These are phyloP conservation scores for Melanchra persicariae DNA, from an alignment of 2,888 invertebrate species.

Conservation along the genomic window DNA sequence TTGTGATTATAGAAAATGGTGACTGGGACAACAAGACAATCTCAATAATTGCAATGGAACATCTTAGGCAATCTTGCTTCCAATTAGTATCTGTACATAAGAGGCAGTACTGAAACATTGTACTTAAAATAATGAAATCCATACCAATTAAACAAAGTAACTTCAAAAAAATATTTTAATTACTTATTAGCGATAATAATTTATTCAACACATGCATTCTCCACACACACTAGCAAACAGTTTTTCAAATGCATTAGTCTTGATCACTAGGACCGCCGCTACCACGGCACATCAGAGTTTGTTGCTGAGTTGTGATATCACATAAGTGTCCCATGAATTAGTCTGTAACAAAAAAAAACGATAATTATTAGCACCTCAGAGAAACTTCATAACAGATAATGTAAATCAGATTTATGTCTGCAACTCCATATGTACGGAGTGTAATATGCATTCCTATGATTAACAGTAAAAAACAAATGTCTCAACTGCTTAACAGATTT, in stretches of 20 bases:
- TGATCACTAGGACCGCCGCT: constrained; percentile 66
- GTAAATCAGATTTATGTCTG: too few species aligned
- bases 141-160: constrained; percentile 63
- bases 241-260: constrained; percentile 74
- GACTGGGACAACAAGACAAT: neutral
- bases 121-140: neutral
- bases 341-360: constrained; percentile 60
- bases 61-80: too few species aligned
- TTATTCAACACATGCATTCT: constrained; percentile 79
- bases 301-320: constrained; percentile 64
- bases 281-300: constrained; percentile 41
- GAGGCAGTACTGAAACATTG: too few species aligned
- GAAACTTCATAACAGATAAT: too few species aligned
- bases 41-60: too few species aligned
- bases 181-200: constrained; percentile 87
- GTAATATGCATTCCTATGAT: too few species aligned
- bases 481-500: neutral
- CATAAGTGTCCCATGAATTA: constrained; percentile 65
- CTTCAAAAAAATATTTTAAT: constrained; percentile 84
- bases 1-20: neutral
- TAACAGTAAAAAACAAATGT: too few species aligned
- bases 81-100: too few species aligned
- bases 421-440: too few species aligned
- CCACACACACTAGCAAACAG: constrained; percentile 69
- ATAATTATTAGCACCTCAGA: neutral